Evolutionary conservation across 2,113 vertebrate genomes (phyloP).

Genomic region (Hiodon tergisus): DNA sequence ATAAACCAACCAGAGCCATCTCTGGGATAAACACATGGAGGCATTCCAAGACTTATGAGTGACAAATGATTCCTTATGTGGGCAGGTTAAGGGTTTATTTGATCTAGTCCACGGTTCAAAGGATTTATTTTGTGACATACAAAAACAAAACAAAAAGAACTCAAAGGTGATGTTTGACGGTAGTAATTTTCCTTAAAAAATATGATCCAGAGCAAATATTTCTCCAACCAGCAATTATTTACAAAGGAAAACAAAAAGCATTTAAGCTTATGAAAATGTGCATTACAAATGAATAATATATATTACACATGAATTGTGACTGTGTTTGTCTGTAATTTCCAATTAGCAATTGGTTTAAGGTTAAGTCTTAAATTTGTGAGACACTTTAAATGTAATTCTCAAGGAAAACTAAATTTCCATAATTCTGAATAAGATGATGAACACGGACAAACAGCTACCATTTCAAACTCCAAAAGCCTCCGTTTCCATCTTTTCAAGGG

Average conservation of each 20-base stretch:
- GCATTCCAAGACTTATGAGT: background rate
- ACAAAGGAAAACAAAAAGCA: no score
- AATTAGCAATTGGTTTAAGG: background rate
- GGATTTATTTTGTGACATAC: conserved; percentile 4
- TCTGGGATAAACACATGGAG: conserved; percentile 22
- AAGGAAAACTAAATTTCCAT: conserved; percentile 11
- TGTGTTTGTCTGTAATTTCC: background rate
- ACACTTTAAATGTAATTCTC: background rate
- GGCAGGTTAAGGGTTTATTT: conserved; percentile 25
- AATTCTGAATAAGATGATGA: background rate
- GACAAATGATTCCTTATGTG: background rate
- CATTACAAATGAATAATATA: background rate
- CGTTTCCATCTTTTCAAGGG: background rate
- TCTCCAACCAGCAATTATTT: no score
- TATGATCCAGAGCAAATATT: background rate
- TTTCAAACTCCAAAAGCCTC: background rate
- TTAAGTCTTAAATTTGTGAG: background rate
- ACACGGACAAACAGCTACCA: background rate
- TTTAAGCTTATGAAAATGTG: background rate
- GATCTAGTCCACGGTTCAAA: conserved; percentile 5
- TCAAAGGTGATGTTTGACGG: background rate
- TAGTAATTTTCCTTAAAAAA: background rate
- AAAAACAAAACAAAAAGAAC: background rate
- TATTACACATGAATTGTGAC: no score
- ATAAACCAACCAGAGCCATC: conserved; percentile 13